Evolutionary conservation across 2,888 invertebrate genomes (phyloP), one percentile per base, ranked within the genome.

Genomic region (Euphydryas editha): DNA sequence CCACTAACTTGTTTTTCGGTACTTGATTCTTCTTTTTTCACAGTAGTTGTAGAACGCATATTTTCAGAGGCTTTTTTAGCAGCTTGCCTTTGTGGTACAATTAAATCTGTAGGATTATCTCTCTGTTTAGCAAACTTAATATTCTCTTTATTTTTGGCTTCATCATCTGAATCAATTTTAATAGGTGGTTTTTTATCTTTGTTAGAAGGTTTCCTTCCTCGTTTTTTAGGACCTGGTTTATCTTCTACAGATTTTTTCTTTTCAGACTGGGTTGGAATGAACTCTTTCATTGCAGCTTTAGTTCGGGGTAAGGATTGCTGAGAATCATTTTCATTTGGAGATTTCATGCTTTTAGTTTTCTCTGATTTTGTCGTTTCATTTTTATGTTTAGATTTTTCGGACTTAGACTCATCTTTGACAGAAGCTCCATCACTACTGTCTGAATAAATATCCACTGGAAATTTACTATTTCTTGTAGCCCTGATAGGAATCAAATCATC

Each of bases 41-140:
- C 85, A 6, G 87, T 89, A 73, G 94, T 95, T 56, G 94, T 95
- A 20, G 94, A 95, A 68, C 94, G 95, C 94, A 98, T 95, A 80
- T 96, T 97, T 85, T 98, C 97, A 1, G 97, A 96, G 0, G 98
- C 98, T 81, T 97, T 98, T 83, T 97, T 98, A 30, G 98, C 98
- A 36, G 98, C 98, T 87, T 97, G 97, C 61, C 98, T 93, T 82
- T 98, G 98, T 1, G 98, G 98, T 49, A 98, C 98, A 72, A 98
- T 97, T 60, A 97, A 92, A 86, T 97, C 96, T 1, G 96, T 95
- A n/a, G 96, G 95, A 76, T 94, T 90, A 66, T 94, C 94, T 75
- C 94, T 94, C 76, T 88, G 87, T 74, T 92, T 93, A 0, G 86
- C 80, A 24, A 82, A 79, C 76, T 93, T 93, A 2, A 86, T 80